These are phyloP conservation scores for Porites lobata DNA, from an alignment of 92 coral and sea anemone species.

Conservation along the genomic window DNA sequence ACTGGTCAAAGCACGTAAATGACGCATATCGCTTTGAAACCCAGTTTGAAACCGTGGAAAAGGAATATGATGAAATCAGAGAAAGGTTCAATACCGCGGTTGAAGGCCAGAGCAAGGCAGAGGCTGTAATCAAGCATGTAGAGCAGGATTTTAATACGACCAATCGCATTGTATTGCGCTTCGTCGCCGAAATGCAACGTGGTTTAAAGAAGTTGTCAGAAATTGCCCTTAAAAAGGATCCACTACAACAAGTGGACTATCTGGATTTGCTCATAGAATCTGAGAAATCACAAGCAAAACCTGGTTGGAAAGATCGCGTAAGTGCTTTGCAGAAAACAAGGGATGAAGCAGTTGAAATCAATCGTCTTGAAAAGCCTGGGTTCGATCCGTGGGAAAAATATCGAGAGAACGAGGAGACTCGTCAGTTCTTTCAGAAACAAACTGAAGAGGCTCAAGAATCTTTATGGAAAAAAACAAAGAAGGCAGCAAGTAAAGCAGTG, in stretches of 20 bases:
- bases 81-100: slow-evolving; percentile 29
- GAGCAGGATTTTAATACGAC: slow-evolving; percentile 38
- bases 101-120: slow-evolving; percentile 42
- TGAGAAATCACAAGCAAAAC: slow-evolving; percentile 56
- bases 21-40: slow-evolving; percentile 49
- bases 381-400: slow-evolving; percentile 59
- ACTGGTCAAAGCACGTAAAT: slow-evolving; percentile 45
- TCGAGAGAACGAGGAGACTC: slow-evolving; percentile 60
- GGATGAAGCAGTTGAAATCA: slow-evolving; percentile 40
- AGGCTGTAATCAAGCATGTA: slow-evolving; percentile 40
- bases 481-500: not conserved
- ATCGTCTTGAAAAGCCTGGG: slow-evolving; percentile 42
- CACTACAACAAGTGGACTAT: slow-evolving; percentile 68
- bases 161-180: slow-evolving; percentile 33
- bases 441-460: slow-evolving; percentile 5
- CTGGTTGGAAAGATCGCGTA: slow-evolving; percentile 62
- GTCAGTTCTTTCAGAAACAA: slow-evolving; percentile 30
- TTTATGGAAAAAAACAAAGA: not conserved
- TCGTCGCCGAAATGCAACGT: slow-evolving; percentile 71
- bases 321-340: slow-evolving; percentile 39
- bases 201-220: slow-evolving; percentile 45
- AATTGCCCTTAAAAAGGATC: slow-evolving; percentile 68
- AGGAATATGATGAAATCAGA: slow-evolving; percentile 45
- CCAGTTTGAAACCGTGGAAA: slow-evolving; percentile 17
- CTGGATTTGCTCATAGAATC: slow-evolving; percentile 55